Base-by-base conservation (phyloP, 2,888 invertebrate genomes). In the Drosophila imparisetae region DNA sequence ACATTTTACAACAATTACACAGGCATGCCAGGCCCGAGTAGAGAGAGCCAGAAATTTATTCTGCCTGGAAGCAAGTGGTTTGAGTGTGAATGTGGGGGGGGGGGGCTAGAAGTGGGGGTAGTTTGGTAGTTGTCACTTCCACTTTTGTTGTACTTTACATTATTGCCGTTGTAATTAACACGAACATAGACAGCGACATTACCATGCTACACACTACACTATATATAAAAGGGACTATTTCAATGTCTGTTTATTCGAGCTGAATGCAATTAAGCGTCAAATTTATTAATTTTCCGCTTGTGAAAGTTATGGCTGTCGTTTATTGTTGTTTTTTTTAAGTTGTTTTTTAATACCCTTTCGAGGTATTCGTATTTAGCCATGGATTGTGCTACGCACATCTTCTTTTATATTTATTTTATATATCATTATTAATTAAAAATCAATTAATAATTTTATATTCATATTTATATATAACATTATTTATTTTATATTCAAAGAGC, bases 121-220 rank as follows among this genome's bases (percentile, higher is more conserved):
- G 42, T 4, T 4, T 30, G 38, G 18, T 38, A 29, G 36, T 42
- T 77, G 77, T 78, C 76, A 78, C 76, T 79, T 75, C 79, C 40
- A 73, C 67, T 74, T 77, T 67, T 77, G 79, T 70, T 71, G 76
- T 76, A 67, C 70, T 72, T 79, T 81, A 71, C 71, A 75, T 81
- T 83, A 83, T 86, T 77, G 74, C 71, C 52, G 70, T 71, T 77
- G 86, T 83, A 83, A 83, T 86, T 83, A 83, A 83, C 83, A 83
- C 62, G 61, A 45, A 65, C 72, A 75, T 53, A 72, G 64, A 74
- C 75, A 74, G 54, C 65, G 38, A 67, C 61, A 60, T 61, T 59
- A 58, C 45, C 40, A 40, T 40, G 36, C 59, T 32, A 48, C 38
- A 59, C 13, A 34, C 32, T 21, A 32, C 15, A 21, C 29, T 21